These are phyloP conservation scores for Strigamia crassipes DNA, from an alignment of 2,888 invertebrate genomes.

Conservation along the genomic window DNA sequence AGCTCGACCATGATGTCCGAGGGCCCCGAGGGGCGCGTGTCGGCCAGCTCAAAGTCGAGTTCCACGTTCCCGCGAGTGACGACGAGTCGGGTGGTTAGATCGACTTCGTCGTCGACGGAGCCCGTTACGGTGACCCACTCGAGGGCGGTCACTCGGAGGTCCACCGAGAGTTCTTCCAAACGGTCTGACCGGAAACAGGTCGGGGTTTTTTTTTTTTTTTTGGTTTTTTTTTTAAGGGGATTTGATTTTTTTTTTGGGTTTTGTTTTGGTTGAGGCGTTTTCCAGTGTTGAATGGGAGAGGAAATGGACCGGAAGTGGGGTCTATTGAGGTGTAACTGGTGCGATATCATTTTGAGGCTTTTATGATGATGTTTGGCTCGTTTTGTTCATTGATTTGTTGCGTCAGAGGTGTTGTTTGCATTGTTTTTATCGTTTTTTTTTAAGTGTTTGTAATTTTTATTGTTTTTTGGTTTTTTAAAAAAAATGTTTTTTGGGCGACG, in stretches of 20 bases:
- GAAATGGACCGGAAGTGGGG: conserved; percentile 1
- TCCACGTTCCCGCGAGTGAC: conserved; percentile 17
- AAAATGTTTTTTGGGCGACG: not conserved
- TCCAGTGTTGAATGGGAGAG: not conserved
- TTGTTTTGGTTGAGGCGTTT: not conserved
- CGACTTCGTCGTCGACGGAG: not conserved
- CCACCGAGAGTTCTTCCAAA: not conserved
- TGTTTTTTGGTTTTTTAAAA: not conserved
- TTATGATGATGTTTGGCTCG: conserved; percentile 5
- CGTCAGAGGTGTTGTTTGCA: not conserved
- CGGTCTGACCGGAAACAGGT: not conserved
- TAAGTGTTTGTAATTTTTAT: too few species aligned
- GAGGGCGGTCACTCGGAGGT: conserved; percentile 6
- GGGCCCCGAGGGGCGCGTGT: conserved; percentile 11
- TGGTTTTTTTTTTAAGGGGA: too few species aligned
- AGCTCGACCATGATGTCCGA: conserved; percentile 58
- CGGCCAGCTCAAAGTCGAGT: conserved; percentile 29
- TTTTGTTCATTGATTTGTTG: conserved; percentile 1
- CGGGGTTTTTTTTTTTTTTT: not conserved
- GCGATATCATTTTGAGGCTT: not conserved
- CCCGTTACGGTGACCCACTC: not conserved
- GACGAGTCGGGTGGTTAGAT: conserved; percentile 13
- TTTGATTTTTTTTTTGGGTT: not conserved
- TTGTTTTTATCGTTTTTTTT: not conserved
- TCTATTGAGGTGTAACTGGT: conserved; percentile 5